Evolutionary conservation across 1,140 invertebrate species (phyloP).

Genomic region (Aphaenogaster rudis): DNA sequence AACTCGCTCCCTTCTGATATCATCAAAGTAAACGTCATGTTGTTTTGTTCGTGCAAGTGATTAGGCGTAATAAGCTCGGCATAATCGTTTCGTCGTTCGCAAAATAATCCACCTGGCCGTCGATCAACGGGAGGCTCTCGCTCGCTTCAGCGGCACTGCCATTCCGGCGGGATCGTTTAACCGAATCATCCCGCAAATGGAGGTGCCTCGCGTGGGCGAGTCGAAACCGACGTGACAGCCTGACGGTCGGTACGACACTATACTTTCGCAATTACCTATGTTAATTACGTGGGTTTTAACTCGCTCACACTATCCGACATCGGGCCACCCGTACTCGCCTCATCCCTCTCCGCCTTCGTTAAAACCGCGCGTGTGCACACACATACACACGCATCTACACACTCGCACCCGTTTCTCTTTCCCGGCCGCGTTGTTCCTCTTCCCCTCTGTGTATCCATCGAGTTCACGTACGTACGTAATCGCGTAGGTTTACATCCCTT

Average conservation of each 20-base stretch:
- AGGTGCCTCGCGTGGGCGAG: slow-evolving; percentile 10
- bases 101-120: slow-evolving; percentile 36
- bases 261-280: slow-evolving; percentile 80
- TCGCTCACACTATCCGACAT: slow-evolving; percentile 23
- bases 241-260: slow-evolving; percentile 42
- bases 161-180: slow-evolving; percentile 49
- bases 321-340: background rate
- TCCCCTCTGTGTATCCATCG: slow-evolving; percentile 60
- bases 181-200: slow-evolving; percentile 54
- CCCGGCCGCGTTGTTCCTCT: slow-evolving; percentile 56
- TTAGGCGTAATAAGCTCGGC: slow-evolving; percentile 1
- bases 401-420: slow-evolving; percentile 7
- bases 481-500: slow-evolving; percentile 70
- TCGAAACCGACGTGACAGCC: slow-evolving; percentile 49
- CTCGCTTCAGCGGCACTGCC: background rate
- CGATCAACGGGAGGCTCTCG: slow-evolving; percentile 36
- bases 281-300: slow-evolving; percentile 79
- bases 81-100: slow-evolving; percentile 44
- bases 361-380: slow-evolving; percentile 11
- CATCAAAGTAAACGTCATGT: background rate
- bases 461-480: slow-evolving; percentile 72
- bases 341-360: slow-evolving; percentile 4
- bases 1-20: background rate
- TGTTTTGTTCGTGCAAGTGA: background rate
- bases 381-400: background rate